Evolutionary conservation across 35 echinoderm and acorn worm species (phyloP).

Genomic region (Acanthaster planci): DNA sequence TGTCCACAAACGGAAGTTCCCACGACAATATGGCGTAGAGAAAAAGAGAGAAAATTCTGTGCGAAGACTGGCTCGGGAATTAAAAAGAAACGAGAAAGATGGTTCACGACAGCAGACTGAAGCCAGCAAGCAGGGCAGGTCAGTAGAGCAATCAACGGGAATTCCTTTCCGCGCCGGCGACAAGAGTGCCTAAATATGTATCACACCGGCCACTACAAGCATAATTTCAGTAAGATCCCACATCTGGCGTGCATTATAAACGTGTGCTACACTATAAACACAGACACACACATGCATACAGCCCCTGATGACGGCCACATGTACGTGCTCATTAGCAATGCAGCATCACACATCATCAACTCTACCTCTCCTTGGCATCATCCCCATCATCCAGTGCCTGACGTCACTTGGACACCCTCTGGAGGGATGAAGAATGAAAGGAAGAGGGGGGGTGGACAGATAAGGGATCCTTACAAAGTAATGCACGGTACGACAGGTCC

Average conservation of each 20-base stretch:
- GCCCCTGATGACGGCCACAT: background rate
- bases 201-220: constrained; percentile 1
- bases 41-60: too few relatives aligned
- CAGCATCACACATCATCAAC: constrained; percentile 1
- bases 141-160: too few relatives aligned
- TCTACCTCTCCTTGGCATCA: background rate
- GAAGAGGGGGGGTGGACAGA: background rate
- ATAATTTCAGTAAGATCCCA: background rate
- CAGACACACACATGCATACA: constrained; percentile 1
- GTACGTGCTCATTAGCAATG: background rate
- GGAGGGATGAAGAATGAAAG: background rate
- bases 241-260: background rate
- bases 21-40: too few relatives aligned
- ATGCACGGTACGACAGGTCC: too few relatives aligned
- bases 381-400: background rate
- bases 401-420: background rate
- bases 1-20: too few relatives aligned
- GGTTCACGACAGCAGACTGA: too few relatives aligned
- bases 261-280: background rate
- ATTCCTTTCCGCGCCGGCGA: too few relatives aligned
- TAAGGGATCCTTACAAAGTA: too few relatives aligned
- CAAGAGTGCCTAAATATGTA: background rate
- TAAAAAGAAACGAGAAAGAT: too few relatives aligned
- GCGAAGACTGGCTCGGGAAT: too few relatives aligned
- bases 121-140: too few relatives aligned